phyloP scores from a whole-genome alignment of 2,113 vertebrate species.

The Emberiza fucata region DNA sequence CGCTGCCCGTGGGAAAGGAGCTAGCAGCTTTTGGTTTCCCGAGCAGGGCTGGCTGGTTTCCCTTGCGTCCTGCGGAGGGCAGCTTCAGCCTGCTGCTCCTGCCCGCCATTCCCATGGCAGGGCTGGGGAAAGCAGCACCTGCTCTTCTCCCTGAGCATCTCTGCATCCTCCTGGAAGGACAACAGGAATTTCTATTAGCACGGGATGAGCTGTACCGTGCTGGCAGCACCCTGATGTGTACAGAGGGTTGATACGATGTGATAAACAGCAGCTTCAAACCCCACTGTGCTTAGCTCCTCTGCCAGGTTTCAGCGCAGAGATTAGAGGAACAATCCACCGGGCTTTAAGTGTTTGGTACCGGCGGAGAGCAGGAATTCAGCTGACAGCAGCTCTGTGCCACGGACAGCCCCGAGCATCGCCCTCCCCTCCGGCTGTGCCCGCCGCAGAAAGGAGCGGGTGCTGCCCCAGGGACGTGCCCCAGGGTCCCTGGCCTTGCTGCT shows the following conservation, averaged over 20 bases:
- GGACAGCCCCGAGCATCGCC: not conserved
- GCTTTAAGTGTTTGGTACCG: not conserved
- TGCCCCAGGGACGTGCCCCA: rapidly evolving
- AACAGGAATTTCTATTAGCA: not conserved
- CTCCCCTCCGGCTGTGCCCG: not conserved
- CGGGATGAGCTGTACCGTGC: not conserved
- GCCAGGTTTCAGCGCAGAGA: not conserved
- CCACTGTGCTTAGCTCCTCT: not conserved
- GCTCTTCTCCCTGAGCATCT: rapidly evolving
- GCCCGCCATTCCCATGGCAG: rapidly evolving
- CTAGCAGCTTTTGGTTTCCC: rapidly evolving
- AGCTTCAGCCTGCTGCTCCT: not conserved
- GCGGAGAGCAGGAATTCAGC: not conserved
- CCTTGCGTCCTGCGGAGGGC: not conserved
- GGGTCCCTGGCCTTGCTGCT: not conserved
- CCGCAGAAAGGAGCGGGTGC: not conserved
- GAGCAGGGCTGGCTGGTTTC: not conserved
- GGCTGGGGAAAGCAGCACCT: not conserved
- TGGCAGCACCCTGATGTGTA: not conserved
- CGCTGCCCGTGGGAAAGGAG: rapidly evolving
- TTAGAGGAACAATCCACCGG: not conserved
- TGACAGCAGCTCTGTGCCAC: not conserved
- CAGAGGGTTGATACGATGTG: not conserved
- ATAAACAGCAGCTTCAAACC: not conserved
- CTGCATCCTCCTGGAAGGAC: not conserved